Evolutionary conservation across 2,888 invertebrate species (phyloP).

Genomic region (Sarcophaga caerulescens): DNA sequence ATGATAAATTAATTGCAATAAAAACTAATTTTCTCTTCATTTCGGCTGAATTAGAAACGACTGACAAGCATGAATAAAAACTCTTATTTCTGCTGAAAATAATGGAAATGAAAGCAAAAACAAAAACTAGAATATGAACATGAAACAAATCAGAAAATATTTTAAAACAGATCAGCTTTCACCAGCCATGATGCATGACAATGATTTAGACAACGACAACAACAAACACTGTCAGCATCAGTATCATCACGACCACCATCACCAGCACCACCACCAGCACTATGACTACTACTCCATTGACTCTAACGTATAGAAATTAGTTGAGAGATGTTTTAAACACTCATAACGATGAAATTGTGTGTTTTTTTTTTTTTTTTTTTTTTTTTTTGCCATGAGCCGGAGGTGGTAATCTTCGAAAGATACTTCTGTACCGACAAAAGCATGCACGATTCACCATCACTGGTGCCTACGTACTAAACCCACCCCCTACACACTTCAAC

Average conservation of each 20-base stretch:
- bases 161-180: constrained; percentile 30
- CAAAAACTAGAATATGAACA: not conserved
- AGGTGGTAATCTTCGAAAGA: no score
- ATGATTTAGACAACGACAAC: not conserved
- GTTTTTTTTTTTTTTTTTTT: no score
- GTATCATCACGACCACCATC: not conserved
- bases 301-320: not conserved
- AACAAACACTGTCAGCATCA: constrained; percentile 7
- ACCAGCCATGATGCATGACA: constrained; percentile 25
- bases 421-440: no score
- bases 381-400: no score
- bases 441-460: no score
- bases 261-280: not conserved
- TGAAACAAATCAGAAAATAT: constrained; percentile 30
- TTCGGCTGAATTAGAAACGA: not conserved
- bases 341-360: not conserved
- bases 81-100: not conserved
- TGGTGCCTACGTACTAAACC: no score
- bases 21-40: constrained; percentile 36
- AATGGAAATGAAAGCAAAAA: not conserved
- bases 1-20: constrained; percentile 49
- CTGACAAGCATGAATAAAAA: not conserved
- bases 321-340: not conserved
- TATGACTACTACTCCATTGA: no score
- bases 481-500: no score